phyloP scores from a whole-genome alignment of 2,888 invertebrate species.

The Lissonota sp. region DNA sequence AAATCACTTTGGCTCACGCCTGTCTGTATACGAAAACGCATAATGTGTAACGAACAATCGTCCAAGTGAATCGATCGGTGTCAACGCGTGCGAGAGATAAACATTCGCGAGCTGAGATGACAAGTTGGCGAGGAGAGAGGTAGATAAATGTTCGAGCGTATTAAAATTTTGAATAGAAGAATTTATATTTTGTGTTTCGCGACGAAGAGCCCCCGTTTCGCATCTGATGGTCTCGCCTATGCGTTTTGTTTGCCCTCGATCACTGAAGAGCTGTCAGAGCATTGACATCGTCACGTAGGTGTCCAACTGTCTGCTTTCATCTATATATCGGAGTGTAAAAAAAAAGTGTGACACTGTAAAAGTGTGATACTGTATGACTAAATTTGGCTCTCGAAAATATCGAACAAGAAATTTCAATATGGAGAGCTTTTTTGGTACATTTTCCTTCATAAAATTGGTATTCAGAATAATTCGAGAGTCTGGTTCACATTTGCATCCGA shows the following conservation, averaged over 20 bases:
- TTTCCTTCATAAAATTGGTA: conserved; percentile 4
- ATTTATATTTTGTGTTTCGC: conserved; percentile 33
- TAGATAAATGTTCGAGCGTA: conserved; percentile 32
- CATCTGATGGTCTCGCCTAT: conserved; percentile 53
- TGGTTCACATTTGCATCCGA: background rate
- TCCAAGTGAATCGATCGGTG: conserved; percentile 35
- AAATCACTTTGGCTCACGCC: conserved; percentile 53
- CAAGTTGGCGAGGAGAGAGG: conserved; percentile 41
- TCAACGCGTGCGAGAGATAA: conserved; percentile 11
- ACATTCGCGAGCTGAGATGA: too few relatives aligned
- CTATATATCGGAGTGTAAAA: conserved; percentile 35
- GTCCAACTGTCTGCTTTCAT: conserved; percentile 19
- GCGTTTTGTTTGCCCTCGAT: conserved; percentile 15
- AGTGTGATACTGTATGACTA: background rate
- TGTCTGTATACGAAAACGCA: conserved; percentile 12
- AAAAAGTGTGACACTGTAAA: conserved; percentile 9
- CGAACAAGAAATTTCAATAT: conserved; percentile 12
- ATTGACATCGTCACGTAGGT: conserved; percentile 58
- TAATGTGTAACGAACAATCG: conserved; percentile 28
- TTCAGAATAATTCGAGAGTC: background rate
- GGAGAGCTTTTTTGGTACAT: background rate
- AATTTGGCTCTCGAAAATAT: conserved; percentile 35
- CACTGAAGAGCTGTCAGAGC: conserved; percentile 41
- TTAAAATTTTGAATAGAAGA: conserved; percentile 61
- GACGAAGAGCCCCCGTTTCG: conserved; percentile 41